Evolutionary conservation across 2,113 vertebrate species (phyloP), one percentile per base, ranked within the genome.

Genomic region (Sorex fumeus): DNA sequence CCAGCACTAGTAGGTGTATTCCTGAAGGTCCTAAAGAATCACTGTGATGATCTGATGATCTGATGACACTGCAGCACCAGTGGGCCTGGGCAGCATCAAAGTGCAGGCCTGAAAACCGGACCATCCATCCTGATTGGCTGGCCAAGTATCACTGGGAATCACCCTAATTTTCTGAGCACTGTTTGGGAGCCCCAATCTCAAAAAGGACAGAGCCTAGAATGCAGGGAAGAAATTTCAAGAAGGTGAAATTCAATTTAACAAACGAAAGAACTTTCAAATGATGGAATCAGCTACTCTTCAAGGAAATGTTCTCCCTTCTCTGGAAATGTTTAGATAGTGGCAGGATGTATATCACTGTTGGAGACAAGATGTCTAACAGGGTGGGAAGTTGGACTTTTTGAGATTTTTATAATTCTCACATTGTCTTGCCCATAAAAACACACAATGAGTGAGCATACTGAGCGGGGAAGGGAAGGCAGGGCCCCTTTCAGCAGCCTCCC

Each of bases 401-500:
- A 69, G 64, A 53, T 75, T 78, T 87, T 92, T 69, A n/a, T 8
- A 95, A 64, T 72, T 88, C 76, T 91, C 60, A 94, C 80, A 60
- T 25, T 57, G 8, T 27, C 34, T 8, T 88, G 53, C 57, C 16
- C 36, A 66, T 91, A 69, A 84, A 84, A 89, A 76, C 50, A 83
- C 30, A 84, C 40, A 28, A 60, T 25, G 32, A 89, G 28, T 30
- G n/a, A 23, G 25, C 3, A n/a, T 71, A 74, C 88, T 74, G 72
- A 43, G 15, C n/a, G 69, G 36, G 66, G 36, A 71, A 83, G 40
- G 74, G 25, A 34, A 92, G 57, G 81, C 76, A 69, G 53, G 50
- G 45, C 19, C 12, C 69, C 78, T 93, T 57, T 81, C 25, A 50
- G 60, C 43, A 93, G 75, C 34, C 28, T 36, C 23, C 45, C 23